Base-by-base conservation (phyloP, 2,113 vertebrate genomes). In the Motacilla alba region DNA sequence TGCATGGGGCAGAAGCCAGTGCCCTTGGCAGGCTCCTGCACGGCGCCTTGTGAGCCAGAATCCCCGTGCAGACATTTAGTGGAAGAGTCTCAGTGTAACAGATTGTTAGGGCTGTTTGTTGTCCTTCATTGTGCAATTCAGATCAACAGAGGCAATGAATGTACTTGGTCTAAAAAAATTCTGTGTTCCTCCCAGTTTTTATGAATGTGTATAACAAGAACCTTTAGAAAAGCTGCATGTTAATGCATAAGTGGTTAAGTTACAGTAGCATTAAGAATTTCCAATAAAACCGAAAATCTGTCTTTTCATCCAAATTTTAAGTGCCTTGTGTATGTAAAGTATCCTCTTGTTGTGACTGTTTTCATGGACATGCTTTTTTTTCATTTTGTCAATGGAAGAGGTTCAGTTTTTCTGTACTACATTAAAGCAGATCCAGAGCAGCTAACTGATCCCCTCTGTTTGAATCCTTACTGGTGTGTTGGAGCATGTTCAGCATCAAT, bases 11-110 rank as follows among this genome's bases (percentile, higher is more conserved):
- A 56, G 87, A 41, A 43, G 33, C 19, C 69, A 18, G 21, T 47
- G 80, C 46, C 39, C 21, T 22, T 53, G 77, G 68, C 73, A 73
- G 46, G 30, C 70, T 73, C 14, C 41, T 56, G 39, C 4, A 0
- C 0, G 0, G 33, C 5, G 1, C 41, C 30, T 73, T 0, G 2
- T 1, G 11, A 76, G 53, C 72, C 77, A 66, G 68, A 49, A 70
- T 9, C 1, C 8, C 44, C 3, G 1, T 7, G 44, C 2, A 2
- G 46, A 5, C 49, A 15, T 30, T 9, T 2, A 6, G 33, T 46
- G 18, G 31, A 39, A 50, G 66, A 81, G 26, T 50, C 35, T 67
- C 15, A 11, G 1, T 21, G 62, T 53, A 50, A 52, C 47, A 68
- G 43, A 28, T 77, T 11, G 2, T 56, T 83, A 78, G 81, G 86